phyloP scores from a whole-genome alignment of 2,113 vertebrate species.

The Jacana jacana region DNA sequence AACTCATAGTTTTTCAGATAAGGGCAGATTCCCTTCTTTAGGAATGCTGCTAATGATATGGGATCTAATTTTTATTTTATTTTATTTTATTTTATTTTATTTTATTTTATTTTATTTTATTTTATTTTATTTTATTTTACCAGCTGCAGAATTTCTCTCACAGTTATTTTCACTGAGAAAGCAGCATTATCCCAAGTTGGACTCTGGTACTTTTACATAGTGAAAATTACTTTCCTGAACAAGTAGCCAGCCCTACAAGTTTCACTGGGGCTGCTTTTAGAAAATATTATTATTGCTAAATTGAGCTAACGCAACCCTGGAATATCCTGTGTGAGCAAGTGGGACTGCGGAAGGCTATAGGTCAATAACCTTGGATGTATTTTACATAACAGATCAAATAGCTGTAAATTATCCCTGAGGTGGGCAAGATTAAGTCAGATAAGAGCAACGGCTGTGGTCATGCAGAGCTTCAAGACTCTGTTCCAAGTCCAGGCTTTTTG shows the following conservation, averaged over 20 bases:
- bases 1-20: background rate
- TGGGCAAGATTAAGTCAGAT: background rate
- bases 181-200: background rate
- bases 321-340: background rate
- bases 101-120: no score
- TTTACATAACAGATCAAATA: slow-evolving; percentile 3
- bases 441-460: background rate
- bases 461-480: background rate
- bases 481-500: background rate
- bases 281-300: background rate
- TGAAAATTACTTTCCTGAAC: background rate
- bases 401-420: background rate
- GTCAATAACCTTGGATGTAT: background rate
- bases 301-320: background rate
- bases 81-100: background rate
- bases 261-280: background rate
- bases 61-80: background rate
- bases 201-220: background rate
- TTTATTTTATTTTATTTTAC: no score
- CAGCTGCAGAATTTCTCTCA: background rate
- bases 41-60: fast-evolving
- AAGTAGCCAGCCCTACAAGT: background rate
- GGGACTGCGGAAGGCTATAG: background rate
- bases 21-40: background rate
- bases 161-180: background rate